phyloP scores from a whole-genome alignment of 2,113 vertebrate genomes.

The Emydocephalus ijimae region DNA sequence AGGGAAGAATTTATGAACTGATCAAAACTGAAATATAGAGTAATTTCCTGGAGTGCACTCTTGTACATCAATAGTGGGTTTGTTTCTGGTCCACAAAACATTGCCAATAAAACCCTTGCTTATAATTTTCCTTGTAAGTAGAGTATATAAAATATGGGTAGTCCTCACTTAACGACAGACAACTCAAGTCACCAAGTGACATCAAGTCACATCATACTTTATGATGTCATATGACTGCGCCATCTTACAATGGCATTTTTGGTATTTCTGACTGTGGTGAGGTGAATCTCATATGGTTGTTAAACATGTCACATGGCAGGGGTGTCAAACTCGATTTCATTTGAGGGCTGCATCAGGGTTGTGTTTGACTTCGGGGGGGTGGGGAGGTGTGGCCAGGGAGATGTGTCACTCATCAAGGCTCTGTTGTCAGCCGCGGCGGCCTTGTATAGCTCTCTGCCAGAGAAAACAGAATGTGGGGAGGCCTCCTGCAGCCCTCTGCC shows the following conservation, averaged over 20 bases:
- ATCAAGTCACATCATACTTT: too few species aligned
- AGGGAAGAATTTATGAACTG: neutral
- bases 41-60: neutral
- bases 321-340: too few species aligned
- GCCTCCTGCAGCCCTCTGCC: too few species aligned
- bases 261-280: neutral
- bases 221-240: neutral
- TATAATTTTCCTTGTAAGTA: neutral
- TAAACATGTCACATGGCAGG: neutral
- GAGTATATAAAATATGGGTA: neutral
- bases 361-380: too few species aligned
- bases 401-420: too few species aligned
- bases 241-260: neutral
- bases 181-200: neutral
- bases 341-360: too few species aligned
- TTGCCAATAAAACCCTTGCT: neutral
- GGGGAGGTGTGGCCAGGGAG: too few species aligned
- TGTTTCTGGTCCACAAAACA: neutral
- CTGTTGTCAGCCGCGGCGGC: too few species aligned
- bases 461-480: too few species aligned
- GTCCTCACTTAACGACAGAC: neutral
- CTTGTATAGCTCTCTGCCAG: too few species aligned
- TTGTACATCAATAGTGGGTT: neutral
- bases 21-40: neutral
- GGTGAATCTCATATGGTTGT: neutral